Evolutionary conservation across 64 coral and sea anemone genomes (phyloP).

Genomic region (Astreopora myriophthalma): DNA sequence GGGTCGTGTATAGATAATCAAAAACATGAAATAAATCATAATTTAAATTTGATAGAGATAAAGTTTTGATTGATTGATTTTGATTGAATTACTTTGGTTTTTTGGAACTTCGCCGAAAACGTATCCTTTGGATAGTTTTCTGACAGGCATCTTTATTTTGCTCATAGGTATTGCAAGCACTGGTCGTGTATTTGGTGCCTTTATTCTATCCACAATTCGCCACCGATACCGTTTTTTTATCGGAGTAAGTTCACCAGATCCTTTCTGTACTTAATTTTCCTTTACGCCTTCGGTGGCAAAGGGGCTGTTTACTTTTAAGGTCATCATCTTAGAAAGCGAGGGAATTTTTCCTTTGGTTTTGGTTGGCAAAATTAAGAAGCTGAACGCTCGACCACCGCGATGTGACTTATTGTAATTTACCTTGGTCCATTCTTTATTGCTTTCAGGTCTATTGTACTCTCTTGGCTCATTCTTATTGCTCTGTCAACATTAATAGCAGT

Average conservation of each 20-base stretch:
- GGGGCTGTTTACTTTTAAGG: no score
- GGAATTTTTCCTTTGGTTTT: no score
- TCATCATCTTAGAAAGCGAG: no score
- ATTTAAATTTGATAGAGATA: no score
- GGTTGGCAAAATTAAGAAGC: no score
- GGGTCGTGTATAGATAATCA: no score
- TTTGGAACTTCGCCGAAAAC: background rate
- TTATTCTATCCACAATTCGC: background rate
- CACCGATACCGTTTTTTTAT: background rate
- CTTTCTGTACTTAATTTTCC: no score
- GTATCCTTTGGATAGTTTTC: background rate
- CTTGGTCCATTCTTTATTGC: background rate
- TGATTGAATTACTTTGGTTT: no score
- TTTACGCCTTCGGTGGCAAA: no score
- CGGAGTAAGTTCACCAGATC: background rate
- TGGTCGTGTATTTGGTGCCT: background rate
- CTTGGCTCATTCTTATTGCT: constrained; percentile 55
- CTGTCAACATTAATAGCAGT: constrained; percentile 21
- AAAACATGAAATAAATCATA: no score
- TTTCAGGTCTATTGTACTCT: constrained; percentile 19
- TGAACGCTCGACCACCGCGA: no score
- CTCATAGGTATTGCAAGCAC: background rate
- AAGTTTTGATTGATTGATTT: no score
- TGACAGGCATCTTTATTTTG: background rate
- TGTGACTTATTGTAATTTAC: background rate